Conservation (phyloP, 2,888 invertebrate genomes). For the Cantharis rustica region DNA sequence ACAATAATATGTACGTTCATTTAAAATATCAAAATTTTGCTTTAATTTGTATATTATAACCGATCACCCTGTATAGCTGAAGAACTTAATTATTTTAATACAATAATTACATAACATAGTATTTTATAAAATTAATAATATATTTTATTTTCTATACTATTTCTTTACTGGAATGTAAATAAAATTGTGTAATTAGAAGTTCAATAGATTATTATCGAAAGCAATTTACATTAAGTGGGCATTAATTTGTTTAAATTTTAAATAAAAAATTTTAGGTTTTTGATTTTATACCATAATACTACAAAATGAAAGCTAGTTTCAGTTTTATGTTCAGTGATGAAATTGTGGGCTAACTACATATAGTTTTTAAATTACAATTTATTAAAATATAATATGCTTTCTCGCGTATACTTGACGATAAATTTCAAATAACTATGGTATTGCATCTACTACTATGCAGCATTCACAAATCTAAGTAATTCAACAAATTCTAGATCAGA, state of each 20-base stretch:
- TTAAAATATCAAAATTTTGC: too few relatives aligned
- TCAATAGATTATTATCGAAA: too few relatives aligned
- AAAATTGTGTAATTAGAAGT: too few relatives aligned
- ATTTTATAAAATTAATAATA: too few relatives aligned
- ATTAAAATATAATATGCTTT: not conserved
- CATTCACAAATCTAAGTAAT: slow-evolving; percentile 24
- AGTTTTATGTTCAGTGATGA: not conserved
- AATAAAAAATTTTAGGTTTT: not conserved
- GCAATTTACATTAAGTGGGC: too few relatives aligned
- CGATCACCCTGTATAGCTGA: too few relatives aligned
- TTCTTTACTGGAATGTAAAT: too few relatives aligned
- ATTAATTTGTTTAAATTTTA: not conserved
- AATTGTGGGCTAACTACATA: not conserved
- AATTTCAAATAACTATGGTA: not conserved
- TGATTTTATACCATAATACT: not conserved
- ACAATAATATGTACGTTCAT: too few relatives aligned
- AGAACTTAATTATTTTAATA: too few relatives aligned
- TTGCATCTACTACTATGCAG: not conserved
- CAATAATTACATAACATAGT: too few relatives aligned
- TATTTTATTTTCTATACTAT: too few relatives aligned
- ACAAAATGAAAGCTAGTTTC: not conserved
- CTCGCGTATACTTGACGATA: not conserved
- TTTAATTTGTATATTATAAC: too few relatives aligned
- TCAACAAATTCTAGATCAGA: slow-evolving; percentile 31
- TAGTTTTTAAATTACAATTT: not conserved